A percentile compares a stretch with the other conserved stretches of the same genome.
Evolutionary conservation across 2,888 invertebrate genomes (phyloP).

Genomic region (Aspidapion aeneum): DNA sequence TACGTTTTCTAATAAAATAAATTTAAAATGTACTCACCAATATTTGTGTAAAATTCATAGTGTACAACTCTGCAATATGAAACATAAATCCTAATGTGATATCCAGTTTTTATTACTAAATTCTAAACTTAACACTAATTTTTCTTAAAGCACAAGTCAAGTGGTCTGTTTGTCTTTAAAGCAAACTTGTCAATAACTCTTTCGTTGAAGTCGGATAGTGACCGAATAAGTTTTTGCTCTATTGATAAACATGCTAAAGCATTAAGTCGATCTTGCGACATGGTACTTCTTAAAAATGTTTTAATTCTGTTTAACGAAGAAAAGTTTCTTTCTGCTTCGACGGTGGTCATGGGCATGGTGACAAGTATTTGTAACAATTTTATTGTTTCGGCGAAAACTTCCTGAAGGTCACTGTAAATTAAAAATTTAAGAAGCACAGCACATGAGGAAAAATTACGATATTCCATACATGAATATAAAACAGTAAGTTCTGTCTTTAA

Average conservation of each 20-base stretch:
- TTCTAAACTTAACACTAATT: background rate
- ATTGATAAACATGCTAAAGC: too few relatives aligned
- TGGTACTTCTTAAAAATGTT: slow-evolving; percentile 12
- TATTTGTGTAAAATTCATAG: too few relatives aligned
- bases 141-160: background rate
- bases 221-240: too few relatives aligned
- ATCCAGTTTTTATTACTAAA: too few relatives aligned
- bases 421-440: slow-evolving; percentile 5
- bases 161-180: background rate
- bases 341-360: slow-evolving; percentile 6
- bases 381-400: background rate
- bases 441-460: slow-evolving; percentile 5
- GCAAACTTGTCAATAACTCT: background rate
- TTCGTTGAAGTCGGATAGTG: too few relatives aligned
- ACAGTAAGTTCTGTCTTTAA: slow-evolving; percentile 1
- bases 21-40: too few relatives aligned
- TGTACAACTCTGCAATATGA: too few relatives aligned
- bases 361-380: slow-evolving; percentile 5
- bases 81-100: too few relatives aligned
- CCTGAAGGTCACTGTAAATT: background rate
- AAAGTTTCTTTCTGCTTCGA: slow-evolving; percentile 7
- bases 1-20: too few relatives aligned
- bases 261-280: too few relatives aligned
- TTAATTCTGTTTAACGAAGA: slow-evolving; percentile 5
- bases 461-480: slow-evolving; percentile 2